Evolutionary conservation across 2,113 vertebrate genomes (phyloP), one percentile per base, ranked within the genome.

Genomic region (Equus quagga): DNA sequence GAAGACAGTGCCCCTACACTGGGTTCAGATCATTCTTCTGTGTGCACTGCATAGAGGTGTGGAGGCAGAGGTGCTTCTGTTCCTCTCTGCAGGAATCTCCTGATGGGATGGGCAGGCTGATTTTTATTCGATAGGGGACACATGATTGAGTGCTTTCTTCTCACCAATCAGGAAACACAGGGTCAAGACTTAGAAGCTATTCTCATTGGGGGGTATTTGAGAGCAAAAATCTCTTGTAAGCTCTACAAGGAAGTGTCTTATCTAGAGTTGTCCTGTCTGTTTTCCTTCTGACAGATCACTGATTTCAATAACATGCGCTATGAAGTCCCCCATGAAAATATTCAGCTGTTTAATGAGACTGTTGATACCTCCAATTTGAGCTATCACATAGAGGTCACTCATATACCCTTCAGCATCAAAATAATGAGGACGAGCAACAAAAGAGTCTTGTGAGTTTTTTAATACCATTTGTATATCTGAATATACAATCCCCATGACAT

Each of bases 371-470:
- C 87, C 49, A 60, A 33, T 67, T 31, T 67, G 46, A 95, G 0
- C 94, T 98, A 98, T 60, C 3, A 60, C 0, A 0, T 97, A 11
- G 58, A 96, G 12, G 49, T 98, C 84, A 88, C 0, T 33, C 0
- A 96, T 0, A 90, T 92, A 0, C 97, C 98, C 41, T 98, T 98
- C 87, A 96, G 97, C 87, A 28, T 98, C 83, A 93, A 83, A 90
- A 60, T 98, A 58, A 78, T 54, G 15, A 94, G 98, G 84, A 92
- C 14, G 0, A 97, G 92, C 96, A 98, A 94, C 70, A 9, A 14
- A 10, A 97, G 15, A 96, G 90, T 98, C 83, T 64, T 98, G 98
- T 98, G 92, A 98, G 98, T 33, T 84, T 90, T 91, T 49, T 9
- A 23, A 14, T 5, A 23, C 26, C 70, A 28, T 95, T 97, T 91